A percentile compares a stretch with the other conserved stretches of the same genome.
Conservation (phyloP, 2,113 vertebrate genomes). For the Pionites leucogaster region DNA sequence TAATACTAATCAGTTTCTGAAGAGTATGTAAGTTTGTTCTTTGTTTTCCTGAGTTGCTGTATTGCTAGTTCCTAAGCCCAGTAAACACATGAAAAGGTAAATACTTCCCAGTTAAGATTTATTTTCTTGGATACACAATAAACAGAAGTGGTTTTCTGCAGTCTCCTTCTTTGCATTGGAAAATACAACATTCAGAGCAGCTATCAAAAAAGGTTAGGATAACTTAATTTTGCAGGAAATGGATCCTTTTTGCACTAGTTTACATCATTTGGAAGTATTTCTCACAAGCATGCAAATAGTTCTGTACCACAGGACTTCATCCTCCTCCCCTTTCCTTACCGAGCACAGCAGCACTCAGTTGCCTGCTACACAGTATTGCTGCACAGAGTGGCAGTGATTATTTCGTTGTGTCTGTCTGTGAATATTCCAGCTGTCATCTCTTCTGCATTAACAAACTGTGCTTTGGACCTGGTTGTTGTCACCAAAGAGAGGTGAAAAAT, state of each 20-base stretch:
- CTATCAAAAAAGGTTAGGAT: neutral
- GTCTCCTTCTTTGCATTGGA: neutral
- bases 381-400: neutral
- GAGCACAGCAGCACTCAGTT: neutral
- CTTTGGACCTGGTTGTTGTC: neutral
- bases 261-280: neutral
- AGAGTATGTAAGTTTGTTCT: neutral
- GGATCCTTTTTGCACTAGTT: neutral
- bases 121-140: neutral
- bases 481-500: neutral
- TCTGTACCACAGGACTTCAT: neutral
- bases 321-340: neutral
- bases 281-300: neutral
- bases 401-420: neutral
- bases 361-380: neutral
- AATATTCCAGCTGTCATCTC: neutral
- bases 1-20: neutral
- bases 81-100: neutral
- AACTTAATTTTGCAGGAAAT: neutral
- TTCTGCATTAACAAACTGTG: neutral
- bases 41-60: neutral
- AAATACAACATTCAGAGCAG: neutral
- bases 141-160: neutral
- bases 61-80: neutral
- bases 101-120: neutral